Evolutionary conservation across 2,888 invertebrate species (phyloP).

Genomic region (Leptinotarsa juncta): DNA sequence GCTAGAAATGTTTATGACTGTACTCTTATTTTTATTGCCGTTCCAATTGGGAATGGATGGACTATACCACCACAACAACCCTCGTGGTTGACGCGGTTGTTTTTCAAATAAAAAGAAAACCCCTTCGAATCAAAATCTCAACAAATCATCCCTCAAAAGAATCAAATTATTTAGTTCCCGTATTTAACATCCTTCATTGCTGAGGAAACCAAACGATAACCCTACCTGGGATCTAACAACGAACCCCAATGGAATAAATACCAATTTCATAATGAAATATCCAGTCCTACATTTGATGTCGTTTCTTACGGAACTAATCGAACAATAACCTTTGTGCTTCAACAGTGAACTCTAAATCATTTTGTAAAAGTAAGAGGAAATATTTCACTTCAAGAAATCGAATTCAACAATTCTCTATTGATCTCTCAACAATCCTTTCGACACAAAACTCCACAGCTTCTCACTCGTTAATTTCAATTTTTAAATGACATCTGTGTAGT

Average conservation of each 20-base stretch:
- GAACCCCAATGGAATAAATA: background rate
- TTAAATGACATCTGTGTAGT: constrained; percentile 23
- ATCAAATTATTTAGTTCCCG: too few species aligned
- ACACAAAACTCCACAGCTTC: constrained; percentile 7
- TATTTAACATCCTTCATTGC: too few species aligned
- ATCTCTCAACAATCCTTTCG: constrained; percentile 3
- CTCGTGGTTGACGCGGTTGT: too few species aligned
- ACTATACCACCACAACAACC: too few species aligned
- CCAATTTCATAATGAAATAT: background rate
- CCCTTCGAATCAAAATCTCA: too few species aligned
- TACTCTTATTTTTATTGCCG: too few species aligned
- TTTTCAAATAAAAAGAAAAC: too few species aligned
- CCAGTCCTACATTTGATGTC: background rate
- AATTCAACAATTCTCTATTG: background rate
- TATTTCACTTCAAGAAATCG: constrained; percentile 1
- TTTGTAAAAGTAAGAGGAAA: constrained; percentile 22
- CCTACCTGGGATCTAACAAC: background rate
- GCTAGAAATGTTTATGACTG: too few species aligned
- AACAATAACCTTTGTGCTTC: background rate
- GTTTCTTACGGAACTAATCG: background rate
- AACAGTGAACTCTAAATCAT: background rate
- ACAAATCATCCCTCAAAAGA: too few species aligned
- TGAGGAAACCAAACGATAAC: too few species aligned
- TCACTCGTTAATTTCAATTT: constrained; percentile 17
- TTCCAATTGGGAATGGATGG: too few species aligned